Evolutionary conservation across 2,113 vertebrate species (phyloP).

Genomic region (Tachysurus fulvidraco): DNA sequence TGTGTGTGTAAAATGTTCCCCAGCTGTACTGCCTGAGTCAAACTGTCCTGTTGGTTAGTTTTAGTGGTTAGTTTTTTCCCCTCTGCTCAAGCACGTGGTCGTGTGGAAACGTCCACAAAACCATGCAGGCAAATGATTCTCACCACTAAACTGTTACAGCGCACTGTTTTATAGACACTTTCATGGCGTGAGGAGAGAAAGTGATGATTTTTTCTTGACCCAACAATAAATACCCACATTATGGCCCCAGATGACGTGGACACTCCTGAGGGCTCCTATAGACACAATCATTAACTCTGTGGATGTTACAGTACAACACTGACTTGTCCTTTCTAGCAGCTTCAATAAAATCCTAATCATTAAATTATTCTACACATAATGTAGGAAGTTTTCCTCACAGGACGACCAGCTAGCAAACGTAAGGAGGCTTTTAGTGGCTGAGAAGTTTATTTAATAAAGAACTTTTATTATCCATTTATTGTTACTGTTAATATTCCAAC

Average conservation of each 20-base stretch:
- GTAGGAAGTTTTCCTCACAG: too few relatives aligned
- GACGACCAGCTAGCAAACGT: too few relatives aligned
- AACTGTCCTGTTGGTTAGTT: slow-evolving; percentile 36
- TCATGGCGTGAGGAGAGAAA: slow-evolving; percentile 27
- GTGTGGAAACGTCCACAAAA: slow-evolving; percentile 42
- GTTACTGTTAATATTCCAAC: too few relatives aligned
- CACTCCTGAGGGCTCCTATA: neutral
- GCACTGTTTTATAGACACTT: slow-evolving; percentile 15
- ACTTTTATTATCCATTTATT: too few relatives aligned
- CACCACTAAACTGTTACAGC: slow-evolving; percentile 5
- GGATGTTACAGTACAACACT: too few relatives aligned
- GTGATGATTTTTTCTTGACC: slow-evolving; percentile 14
- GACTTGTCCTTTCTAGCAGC: too few relatives aligned
- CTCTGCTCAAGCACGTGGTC: slow-evolving; percentile 40
- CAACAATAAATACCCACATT: neutral
- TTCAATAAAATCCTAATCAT: too few relatives aligned
- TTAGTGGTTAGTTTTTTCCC: slow-evolving; percentile 33
- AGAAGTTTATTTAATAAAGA: too few relatives aligned
- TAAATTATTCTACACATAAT: too few relatives aligned
- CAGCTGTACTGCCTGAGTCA: slow-evolving; percentile 46
- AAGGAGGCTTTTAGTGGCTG: too few relatives aligned
- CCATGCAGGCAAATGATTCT: slow-evolving; percentile 26
- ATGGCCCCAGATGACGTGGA: neutral
- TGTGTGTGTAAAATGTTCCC: slow-evolving; percentile 49
- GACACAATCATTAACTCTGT: too few relatives aligned